A percentile compares a stretch with the other conserved stretches of the same genome.
phyloP scores from a whole-genome alignment of 2,888 invertebrate species.

The Gandaritis pyraliata region DNA sequence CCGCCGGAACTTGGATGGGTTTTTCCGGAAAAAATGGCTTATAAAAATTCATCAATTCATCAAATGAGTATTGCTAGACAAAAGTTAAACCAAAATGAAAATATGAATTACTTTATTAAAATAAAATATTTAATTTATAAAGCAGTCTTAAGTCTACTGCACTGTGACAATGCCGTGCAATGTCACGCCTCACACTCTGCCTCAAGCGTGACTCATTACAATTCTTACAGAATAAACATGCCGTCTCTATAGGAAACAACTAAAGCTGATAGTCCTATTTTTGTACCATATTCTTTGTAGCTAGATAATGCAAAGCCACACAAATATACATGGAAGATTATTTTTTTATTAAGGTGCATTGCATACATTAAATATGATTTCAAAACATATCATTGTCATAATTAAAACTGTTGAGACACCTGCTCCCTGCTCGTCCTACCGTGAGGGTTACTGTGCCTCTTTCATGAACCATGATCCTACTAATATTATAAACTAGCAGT shows the following conservation, averaged over 20 bases:
- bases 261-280: too few species aligned
- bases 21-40: too few species aligned
- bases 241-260: too few species aligned
- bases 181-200: not conserved
- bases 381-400: constrained; percentile 10
- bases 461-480: constrained; percentile 27
- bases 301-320: not conserved
- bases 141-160: constrained; percentile 22
- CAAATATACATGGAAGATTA: not conserved
- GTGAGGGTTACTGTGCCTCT: not conserved
- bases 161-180: not conserved
- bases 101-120: constrained; percentile 16
- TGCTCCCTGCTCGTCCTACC: not conserved
- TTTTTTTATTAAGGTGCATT: too few species aligned
- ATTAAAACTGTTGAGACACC: not conserved
- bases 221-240: constrained; percentile 2
- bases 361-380: not conserved
- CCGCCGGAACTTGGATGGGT: too few species aligned
- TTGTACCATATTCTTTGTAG: not conserved
- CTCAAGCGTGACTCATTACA: too few species aligned
- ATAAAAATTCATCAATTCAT: too few species aligned
- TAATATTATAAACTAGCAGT: too few species aligned
- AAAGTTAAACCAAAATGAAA: constrained; percentile 5
- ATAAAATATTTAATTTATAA: constrained; percentile 18
- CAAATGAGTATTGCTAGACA: not conserved